Conservation (phyloP, 1,140 invertebrate species). For the Drosophila ironensis region DNA sequence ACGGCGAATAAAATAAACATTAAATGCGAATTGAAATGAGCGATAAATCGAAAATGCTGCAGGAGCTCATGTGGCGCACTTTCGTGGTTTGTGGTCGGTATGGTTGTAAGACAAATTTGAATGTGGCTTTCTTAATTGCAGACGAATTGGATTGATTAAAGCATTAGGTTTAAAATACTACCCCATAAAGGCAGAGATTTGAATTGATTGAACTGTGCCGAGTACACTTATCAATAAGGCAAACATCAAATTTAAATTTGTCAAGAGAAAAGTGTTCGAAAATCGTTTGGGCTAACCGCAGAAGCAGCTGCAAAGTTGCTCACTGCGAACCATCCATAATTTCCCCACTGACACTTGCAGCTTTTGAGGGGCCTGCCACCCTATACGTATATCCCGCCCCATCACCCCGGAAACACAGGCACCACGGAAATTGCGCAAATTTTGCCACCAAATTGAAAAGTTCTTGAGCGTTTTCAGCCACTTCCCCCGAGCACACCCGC, state of each 20-base stretch:
- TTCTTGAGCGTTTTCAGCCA: conserved; percentile 38
- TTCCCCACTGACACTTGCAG: conserved; percentile 53
- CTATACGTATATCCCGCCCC: no score
- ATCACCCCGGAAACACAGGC: neutral
- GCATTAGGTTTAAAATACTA: no score
- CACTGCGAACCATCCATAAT: conserved; percentile 65
- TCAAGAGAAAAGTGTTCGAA: neutral
- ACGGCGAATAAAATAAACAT: conserved; percentile 56
- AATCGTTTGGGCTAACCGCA: neutral
- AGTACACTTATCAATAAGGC: neutral
- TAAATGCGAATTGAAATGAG: conserved; percentile 8
- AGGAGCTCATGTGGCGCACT: neutral
- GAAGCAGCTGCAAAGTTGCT: neutral
- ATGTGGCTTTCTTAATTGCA: neutral
- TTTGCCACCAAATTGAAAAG: conserved; percentile 72
- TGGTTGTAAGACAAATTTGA: neutral
- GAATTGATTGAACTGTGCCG: no score
- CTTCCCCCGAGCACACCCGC: neutral
- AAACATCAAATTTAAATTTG: conserved; percentile 1
- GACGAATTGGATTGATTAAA: no score
- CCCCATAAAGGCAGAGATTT: no score
- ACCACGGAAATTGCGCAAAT: conserved; percentile 62
- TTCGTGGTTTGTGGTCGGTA: neutral
- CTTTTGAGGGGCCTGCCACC: no score
- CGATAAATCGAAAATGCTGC: neutral